A percentile compares a stretch with the other conserved stretches of the same genome.
Conservation (phyloP, 2,888 invertebrate genomes). For the Globia sparganii region DNA sequence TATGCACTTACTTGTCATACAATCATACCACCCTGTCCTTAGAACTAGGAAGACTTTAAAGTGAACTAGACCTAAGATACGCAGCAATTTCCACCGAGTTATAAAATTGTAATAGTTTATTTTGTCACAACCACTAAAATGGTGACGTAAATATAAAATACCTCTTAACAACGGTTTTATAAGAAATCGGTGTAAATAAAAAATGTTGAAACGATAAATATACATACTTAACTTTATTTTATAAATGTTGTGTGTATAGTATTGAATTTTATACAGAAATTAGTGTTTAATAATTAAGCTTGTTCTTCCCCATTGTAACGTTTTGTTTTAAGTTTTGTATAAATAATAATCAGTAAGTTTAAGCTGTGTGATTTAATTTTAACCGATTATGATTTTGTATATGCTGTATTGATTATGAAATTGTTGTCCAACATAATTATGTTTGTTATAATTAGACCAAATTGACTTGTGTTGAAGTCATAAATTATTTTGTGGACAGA, state of each 20-base stretch:
- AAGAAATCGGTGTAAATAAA: conserved; percentile 64
- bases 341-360: conserved; percentile 68
- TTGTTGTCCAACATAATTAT: conserved; percentile 63
- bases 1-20: conserved; percentile 7
- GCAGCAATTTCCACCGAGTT: conserved; percentile 30
- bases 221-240: conserved; percentile 64
- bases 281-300: conserved; percentile 59
- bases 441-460: conserved; percentile 64
- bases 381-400: conserved; percentile 68
- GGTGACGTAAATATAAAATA: conserved; percentile 42
- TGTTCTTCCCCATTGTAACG: conserved; percentile 63
- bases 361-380: conserved; percentile 77
- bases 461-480: conserved; percentile 69
- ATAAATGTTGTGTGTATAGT: conserved; percentile 75
- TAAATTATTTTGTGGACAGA: conserved; percentile 79
- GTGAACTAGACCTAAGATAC: not conserved
- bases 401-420: conserved; percentile 67
- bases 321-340: conserved; percentile 65
- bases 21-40: not conserved
- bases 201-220: conserved; percentile 37
- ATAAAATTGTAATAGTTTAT: conserved; percentile 12
- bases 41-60: conserved; percentile 1
- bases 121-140: conserved; percentile 23
- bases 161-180: conserved; percentile 52
- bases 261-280: conserved; percentile 83